These are phyloP conservation scores for Arenaria interpres DNA, from an alignment of 2,113 vertebrate genomes.

Conservation along the genomic window DNA sequence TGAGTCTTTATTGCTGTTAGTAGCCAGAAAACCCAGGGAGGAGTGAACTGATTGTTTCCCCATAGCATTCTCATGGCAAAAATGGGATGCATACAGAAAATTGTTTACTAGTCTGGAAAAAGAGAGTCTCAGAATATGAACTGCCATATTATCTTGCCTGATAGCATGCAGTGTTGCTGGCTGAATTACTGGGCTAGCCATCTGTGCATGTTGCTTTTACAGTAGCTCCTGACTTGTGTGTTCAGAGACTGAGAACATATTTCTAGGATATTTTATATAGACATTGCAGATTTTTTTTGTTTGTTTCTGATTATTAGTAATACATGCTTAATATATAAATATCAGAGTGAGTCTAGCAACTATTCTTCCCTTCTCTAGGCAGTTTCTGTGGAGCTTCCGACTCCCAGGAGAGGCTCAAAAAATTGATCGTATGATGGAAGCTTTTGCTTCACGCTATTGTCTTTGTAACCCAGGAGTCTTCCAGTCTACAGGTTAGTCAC, in stretches of 20 bases:
- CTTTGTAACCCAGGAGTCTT: constrained; percentile 97
- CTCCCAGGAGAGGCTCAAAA: constrained; percentile 97
- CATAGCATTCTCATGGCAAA: constrained; percentile 37
- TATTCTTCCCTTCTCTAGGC: constrained; percentile 70
- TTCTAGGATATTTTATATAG: constrained; percentile 1
- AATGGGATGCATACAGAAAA: constrained; percentile 71
- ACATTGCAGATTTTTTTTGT: neutral
- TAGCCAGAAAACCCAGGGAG: neutral
- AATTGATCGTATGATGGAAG: constrained; percentile 99
- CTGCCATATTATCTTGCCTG: constrained; percentile 52
- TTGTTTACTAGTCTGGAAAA: constrained; percentile 40
- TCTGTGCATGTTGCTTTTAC: constrained; percentile 66
- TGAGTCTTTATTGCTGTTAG: constrained; percentile 2
- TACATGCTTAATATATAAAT: neutral
- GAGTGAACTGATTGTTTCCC: neutral
- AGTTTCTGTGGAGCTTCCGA: constrained; percentile 98
- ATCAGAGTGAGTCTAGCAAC: neutral
- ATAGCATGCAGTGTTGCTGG: constrained; percentile 63
- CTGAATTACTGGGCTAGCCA: constrained; percentile 58
- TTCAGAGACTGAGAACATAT: constrained; percentile 11
- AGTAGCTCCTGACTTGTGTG: constrained; percentile 50
- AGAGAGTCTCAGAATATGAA: constrained; percentile 29
- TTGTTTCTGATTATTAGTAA: neutral
- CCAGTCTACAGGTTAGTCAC: constrained; percentile 93
- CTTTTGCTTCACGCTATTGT: constrained; percentile 95